Conservation (phyloP, 1,140 invertebrate species). For the Aphaenogaster rudis region DNA sequence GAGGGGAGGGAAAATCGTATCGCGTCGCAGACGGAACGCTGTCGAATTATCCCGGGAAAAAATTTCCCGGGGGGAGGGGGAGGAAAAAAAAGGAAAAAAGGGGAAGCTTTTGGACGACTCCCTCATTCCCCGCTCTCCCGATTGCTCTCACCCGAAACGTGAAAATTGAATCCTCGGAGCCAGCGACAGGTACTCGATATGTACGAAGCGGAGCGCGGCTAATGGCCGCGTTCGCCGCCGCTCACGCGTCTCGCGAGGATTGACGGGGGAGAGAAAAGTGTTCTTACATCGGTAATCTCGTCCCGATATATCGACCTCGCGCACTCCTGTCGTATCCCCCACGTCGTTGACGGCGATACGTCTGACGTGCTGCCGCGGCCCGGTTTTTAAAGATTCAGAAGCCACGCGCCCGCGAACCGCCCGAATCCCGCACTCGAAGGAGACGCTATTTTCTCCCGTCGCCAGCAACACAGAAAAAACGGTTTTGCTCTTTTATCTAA, state of each 20-base stretch:
- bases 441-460: neutral
- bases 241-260: constrained; percentile 62
- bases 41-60: constrained; percentile 20
- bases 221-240: constrained; percentile 70
- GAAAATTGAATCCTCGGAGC: constrained; percentile 78
- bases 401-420: neutral
- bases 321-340: neutral
- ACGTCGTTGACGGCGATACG: constrained; percentile 27
- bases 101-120: neutral
- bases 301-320: constrained; percentile 11
- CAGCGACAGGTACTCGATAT: constrained; percentile 80
- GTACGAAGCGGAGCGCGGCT: constrained; percentile 68
- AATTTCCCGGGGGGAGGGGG: neutral
- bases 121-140: neutral
- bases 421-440: neutral
- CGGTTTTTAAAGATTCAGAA: constrained; percentile 42
- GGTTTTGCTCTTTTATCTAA: too few species aligned
- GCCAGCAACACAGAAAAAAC: too few species aligned
- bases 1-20: neutral
- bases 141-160: constrained; percentile 71
- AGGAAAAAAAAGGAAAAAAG: neutral
- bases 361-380: constrained; percentile 18
- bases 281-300: constrained; percentile 68
- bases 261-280: constrained; percentile 68
- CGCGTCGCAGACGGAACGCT: neutral